A percentile compares a stretch with the other conserved stretches of the same genome.
These are phyloP conservation scores for Artibeus jamaicensis DNA, from an alignment of 2,797 vertebrate species.

Conservation along the genomic window DNA sequence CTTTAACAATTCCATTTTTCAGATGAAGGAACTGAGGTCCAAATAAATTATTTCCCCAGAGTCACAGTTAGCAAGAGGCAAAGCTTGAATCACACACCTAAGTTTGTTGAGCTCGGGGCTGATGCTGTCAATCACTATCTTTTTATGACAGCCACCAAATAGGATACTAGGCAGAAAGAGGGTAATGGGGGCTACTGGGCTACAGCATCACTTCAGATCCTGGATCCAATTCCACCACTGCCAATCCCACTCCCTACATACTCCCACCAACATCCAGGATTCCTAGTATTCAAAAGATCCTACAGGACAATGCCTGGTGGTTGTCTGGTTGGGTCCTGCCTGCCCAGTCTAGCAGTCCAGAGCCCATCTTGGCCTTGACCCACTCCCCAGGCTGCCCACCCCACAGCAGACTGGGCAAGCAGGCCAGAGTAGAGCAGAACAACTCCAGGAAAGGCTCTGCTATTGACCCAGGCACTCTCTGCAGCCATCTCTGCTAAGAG, in stretches of 20 bases:
- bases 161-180: background rate
- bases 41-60: background rate
- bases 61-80: background rate
- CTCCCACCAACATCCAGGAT: background rate
- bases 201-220: background rate
- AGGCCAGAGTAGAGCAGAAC: background rate
- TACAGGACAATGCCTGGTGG: background rate
- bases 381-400: accelerated
- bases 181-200: background rate
- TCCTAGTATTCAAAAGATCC: background rate
- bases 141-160: background rate
- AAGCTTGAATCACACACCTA: background rate
- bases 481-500: constrained; percentile 53
- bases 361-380: background rate
- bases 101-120: background rate
- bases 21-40: background rate
- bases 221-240: background rate
- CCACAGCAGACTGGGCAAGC: accelerated
- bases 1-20: background rate
- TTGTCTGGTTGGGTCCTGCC: background rate
- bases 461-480: constrained; percentile 60
- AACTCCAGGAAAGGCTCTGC: background rate
- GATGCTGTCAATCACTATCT: background rate
- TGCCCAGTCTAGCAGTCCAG: background rate
- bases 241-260: background rate